These are phyloP conservation scores for Rhinophrynus dorsalis DNA, from an alignment of 2,797 vertebrate species.

Conservation along the genomic window DNA sequence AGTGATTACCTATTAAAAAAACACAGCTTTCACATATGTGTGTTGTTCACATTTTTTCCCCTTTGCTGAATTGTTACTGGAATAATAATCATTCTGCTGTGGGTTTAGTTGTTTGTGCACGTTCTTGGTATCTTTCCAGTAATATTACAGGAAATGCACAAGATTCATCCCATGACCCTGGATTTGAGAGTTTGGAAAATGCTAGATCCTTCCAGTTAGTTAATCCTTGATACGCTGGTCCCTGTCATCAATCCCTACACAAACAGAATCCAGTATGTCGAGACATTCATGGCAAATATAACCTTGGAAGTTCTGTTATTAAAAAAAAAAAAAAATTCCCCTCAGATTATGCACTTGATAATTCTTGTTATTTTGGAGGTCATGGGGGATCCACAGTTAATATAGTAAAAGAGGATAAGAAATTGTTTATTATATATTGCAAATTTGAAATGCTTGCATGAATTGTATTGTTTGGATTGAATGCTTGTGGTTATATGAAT, in stretches of 20 bases:
- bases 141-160: conserved; percentile 31
- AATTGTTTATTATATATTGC: not conserved
- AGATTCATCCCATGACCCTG: conserved; percentile 19
- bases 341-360: not conserved
- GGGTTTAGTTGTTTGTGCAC: not conserved
- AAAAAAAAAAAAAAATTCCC: no score
- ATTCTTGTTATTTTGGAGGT: not conserved
- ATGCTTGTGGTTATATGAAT: no score
- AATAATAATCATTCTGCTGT: not conserved
- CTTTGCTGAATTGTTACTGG: not conserved
- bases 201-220: not conserved
- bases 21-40: no score
- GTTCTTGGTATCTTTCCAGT: conserved; percentile 36
- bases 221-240: not conserved
- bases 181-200: conserved; percentile 18
- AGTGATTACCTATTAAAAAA: no score
- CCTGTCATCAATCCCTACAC: conserved; percentile 1
- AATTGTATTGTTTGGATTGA: no score
- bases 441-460: not conserved
- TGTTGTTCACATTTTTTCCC: no score
- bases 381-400: not conserved
- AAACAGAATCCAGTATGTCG: not conserved
- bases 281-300: not conserved
- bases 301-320: conserved; percentile 14
- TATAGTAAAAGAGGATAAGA: not conserved